A percentile compares a stretch with the other conserved stretches of the same genome.
Conservation (phyloP, 2,888 invertebrate genomes). For the Harmothoe impar region DNA sequence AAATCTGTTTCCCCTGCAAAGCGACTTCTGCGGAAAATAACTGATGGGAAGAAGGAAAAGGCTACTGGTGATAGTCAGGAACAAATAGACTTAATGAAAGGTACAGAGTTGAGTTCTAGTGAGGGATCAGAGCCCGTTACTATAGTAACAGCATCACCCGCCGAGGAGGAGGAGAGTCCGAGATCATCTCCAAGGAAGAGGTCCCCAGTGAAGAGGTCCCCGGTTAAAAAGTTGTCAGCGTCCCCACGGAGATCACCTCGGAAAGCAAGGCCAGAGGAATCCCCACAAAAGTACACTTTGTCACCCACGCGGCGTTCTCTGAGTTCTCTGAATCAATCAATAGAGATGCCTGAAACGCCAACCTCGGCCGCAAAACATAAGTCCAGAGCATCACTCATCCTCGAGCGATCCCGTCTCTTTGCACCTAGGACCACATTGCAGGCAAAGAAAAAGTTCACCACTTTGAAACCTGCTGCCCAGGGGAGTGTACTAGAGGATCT, state of each 20-base stretch:
- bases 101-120: conserved; percentile 33
- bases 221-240: background rate
- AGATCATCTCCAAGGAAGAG: background rate
- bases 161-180: background rate
- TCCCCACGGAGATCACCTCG: conserved; percentile 38
- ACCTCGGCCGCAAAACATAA: conserved; percentile 54
- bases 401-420: conserved; percentile 60
- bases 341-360: conserved; percentile 65
- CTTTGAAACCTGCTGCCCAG: conserved; percentile 51
- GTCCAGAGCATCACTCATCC: conserved; percentile 64
- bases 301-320: conserved; percentile 30
- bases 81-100: background rate
- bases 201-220: background rate
- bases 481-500: background rate
- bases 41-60: background rate
- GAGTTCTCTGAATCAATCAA: conserved; percentile 32
- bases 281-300: conserved; percentile 14
- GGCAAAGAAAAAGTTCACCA: conserved; percentile 59
- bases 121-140: conserved; percentile 13
- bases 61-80: background rate
- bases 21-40: background rate
- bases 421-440: background rate
- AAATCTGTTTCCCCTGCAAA: conserved; percentile 44
- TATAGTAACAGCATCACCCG: background rate
- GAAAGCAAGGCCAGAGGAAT: background rate